Base-by-base conservation (phyloP, 2,888 invertebrate genomes). In the Xestia sexstrigata region DNA sequence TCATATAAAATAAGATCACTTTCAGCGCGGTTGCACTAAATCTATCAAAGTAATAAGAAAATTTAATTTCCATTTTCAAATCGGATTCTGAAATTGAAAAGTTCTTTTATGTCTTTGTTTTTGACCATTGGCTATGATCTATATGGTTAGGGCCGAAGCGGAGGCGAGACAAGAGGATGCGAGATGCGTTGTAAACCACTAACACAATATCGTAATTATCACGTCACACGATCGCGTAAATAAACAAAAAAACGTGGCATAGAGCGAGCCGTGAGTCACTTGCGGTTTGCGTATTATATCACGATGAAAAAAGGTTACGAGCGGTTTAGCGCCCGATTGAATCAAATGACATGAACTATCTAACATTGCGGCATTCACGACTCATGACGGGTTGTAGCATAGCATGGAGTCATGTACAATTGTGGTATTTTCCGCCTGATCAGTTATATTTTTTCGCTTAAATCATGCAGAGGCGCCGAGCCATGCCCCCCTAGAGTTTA, bases 71-170 rank as follows among this genome's bases (percentile, higher is more conserved):
- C 23, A n/a, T 55, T 55, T n/a, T 13, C 23, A 49, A 74, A 66
- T 81, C n/a, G 42, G 9, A 26, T 81, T 81, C 65, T 39, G 0
- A 65, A 74, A 65, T 81, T 81, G 81, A 55, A 78, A 74, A 2
- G 17, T 39, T 26, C 35, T 35, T 80, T 63, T 42, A 49, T 4
- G 23, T 74, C 20, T 65, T 74, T 65, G 39, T 74, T 74, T 20
- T 74, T 58, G 20, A 30, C 7, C 39, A 15, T 42, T 42, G 63
- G 39, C 39, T n/a, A n/a, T 15, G 39, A 42, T 39, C 39, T 42
- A 42, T 13, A n/a, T n/a, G 15, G 0, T 26, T 58, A 15, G 7
- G 26, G 0, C 55, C 6, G 0, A 55, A 55, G 13, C 2, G n/a
- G 55, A 55, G 8, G 0, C 8, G 49, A 49, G 20, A 11, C 42